Evolutionary conservation across 2,113 vertebrate genomes (phyloP), one percentile per base, ranked within the genome.

Genomic region (Fregata magnificens): DNA sequence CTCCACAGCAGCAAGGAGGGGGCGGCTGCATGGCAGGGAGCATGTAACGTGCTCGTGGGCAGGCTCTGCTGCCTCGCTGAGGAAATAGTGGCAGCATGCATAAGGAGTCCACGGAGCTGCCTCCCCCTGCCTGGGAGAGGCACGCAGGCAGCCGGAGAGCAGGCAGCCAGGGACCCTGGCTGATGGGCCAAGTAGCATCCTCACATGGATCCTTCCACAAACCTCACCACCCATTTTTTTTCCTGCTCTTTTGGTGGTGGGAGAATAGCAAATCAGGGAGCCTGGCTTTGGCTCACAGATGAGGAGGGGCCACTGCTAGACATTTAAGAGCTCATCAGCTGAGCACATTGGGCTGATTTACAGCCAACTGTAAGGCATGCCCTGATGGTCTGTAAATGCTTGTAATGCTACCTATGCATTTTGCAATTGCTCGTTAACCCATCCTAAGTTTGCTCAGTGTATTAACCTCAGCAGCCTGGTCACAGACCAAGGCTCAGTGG

Each of bases 401-500:
- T 19, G 61, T 3, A 1, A 6, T 25, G 77, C 77, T 72, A 2
- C 45, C 62, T 34, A 0, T 20, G 62, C 19, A 0, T 53, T 59
- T 45, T 53, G 26, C 44, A 14, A 8, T 25, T 14, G 45, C 50
- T 90, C 13, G 1, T 90, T 90, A 77, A 86, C 63, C 82, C 77
- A 40, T 44, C 45, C 0, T 10, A 18, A 16, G 38, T 50, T 40
- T 38, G 40, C 70, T 36, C 38, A 8, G 71, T 2, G 26, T 4
- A 21, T 71, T 36, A 53, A 29, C 45, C 69, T 36, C 73, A 9
- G 59, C 67, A 56, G 86, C 28, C 58, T 4, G 53, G 32, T 52
- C 38, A 44, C 85, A 71, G 24, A 32, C 32, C 2, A 0, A 4
- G 84, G 81, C 71, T 91, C 1, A 0, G 29, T 3, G 62, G 40